Evolutionary conservation across 2,113 vertebrate species (phyloP), one percentile per base, ranked within the genome.

Genomic region (Capreolus pygargus): DNA sequence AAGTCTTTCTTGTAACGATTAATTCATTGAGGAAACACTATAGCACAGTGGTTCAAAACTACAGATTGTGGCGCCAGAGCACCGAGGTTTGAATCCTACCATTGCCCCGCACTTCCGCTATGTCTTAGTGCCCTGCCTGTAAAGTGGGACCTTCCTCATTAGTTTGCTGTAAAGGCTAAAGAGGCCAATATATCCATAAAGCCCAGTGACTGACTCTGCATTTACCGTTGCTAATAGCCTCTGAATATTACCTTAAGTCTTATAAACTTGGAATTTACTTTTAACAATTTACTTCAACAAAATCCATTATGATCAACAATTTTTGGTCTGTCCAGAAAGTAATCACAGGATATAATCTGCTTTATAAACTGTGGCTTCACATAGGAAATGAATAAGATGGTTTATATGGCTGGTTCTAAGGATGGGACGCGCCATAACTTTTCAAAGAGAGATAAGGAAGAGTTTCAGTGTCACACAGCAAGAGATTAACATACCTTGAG

Each of bases 1-100:
- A 98, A 97, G 94, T 67, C 89, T 91, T 88, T 92, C 86, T 86
- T 92, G 78, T 64, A 84, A 36, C 84, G 83, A 50, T 87, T 54
- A 76, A 52, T 95, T 96, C 91, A 83, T 13, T 21, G 82, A 85
- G 91, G 93, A 97, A 97, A 61, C 88, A 85, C 92, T 25, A 83
- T 0, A 94, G 58, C n/a, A 33, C 11, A 39, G 27, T 9, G 33
- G 39, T 82, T 97, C 88, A 79, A 52, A 96, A 84, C 23, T 9
- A 78, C 3, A 23, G 47, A 61, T 25, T 78, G 33, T 58, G 36
- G 78, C 54, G 4, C 27, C 97, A 89, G 84, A 61, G 10, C 45
- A 81, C 57, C 61, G 19, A 70, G 36, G 25, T 36, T 23, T 76
- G 47, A 55, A 15, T 12, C 84, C 39, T 30, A 27, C 16, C 25